These are phyloP conservation scores for Caenorhabditis brenneri DNA, from an alignment of 1,140 invertebrate species.

Conservation along the genomic window DNA sequence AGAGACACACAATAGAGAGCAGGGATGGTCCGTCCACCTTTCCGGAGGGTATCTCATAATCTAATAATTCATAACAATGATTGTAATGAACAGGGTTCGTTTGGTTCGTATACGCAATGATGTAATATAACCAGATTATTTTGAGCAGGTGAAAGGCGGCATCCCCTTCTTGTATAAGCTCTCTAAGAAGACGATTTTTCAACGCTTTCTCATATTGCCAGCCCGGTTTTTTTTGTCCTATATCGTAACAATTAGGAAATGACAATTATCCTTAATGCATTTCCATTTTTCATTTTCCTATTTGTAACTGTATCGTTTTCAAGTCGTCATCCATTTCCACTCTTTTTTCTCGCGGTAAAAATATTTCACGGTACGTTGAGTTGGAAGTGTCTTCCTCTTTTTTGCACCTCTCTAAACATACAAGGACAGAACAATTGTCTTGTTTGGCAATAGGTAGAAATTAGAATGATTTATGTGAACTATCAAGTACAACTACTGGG, in stretches of 20 bases:
- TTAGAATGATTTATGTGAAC: conserved; percentile 37
- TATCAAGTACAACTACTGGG: conserved; percentile 21
- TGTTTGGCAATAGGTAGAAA: neutral
- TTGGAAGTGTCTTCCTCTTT: neutral
- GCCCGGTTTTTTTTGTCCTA: neutral
- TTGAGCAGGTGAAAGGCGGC: neutral
- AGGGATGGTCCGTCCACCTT: neutral
- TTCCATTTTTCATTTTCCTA: neutral
- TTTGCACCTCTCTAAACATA: neutral
- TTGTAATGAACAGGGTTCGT: neutral
- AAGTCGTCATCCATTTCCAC: neutral
- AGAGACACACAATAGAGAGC: neutral
- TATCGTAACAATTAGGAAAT: neutral
- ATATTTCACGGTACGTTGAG: conserved; percentile 22
- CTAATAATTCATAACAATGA: neutral
- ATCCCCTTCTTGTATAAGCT: neutral
- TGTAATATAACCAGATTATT: conserved; percentile 13
- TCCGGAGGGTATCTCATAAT: neutral
- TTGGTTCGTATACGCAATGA: neutral
- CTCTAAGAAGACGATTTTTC: neutral
- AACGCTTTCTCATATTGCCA: neutral
- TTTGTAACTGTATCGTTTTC: conserved; percentile 31
- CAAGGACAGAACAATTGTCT: conserved; percentile 6
- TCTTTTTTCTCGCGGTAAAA: neutral
- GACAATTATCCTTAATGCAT: conserved; percentile 12